phyloP scores from a whole-genome alignment of 2,888 invertebrate species.

The Cryptosula pallasiana region DNA sequence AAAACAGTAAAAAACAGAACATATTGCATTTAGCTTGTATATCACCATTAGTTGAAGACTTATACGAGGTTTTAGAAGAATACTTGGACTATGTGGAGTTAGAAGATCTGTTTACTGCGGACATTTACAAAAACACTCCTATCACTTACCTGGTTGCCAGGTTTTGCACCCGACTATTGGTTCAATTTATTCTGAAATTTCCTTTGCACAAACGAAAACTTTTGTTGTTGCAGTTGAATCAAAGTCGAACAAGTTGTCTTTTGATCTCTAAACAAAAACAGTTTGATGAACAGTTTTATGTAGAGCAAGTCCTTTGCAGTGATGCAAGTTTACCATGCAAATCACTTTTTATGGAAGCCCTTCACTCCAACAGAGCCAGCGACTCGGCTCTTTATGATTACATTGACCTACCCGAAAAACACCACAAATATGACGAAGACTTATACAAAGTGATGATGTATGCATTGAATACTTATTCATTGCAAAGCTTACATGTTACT shows the following conservation, averaged over 20 bases:
- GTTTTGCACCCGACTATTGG: background rate
- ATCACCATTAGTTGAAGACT: background rate
- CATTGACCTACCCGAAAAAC: background rate
- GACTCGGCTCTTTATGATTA: too few relatives aligned
- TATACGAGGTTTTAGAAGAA: background rate
- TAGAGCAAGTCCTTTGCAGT: background rate
- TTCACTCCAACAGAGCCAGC: too few relatives aligned
- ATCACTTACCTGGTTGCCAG: background rate
- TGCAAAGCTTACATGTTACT: background rate
- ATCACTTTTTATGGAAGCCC: too few relatives aligned
- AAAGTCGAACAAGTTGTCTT: background rate
- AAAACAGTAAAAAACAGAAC: background rate
- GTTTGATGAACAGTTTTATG: background rate
- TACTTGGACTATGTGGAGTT: background rate
- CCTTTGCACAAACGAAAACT: background rate
- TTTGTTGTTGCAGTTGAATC: background rate
- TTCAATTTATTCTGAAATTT: background rate
- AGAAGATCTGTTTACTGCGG: background rate
- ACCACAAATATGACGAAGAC: background rate
- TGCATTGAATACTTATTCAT: background rate
- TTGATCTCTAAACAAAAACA: background rate
- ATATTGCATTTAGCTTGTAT: background rate
- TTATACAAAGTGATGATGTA: constrained; percentile 12
- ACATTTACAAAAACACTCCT: background rate
- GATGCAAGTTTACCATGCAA: background rate